Percentiles rank a stretch among this genome's conserved stretches.
These are phyloP conservation scores for Sepioteuthis lessoniana DNA, from an alignment of 2,888 invertebrate species.

Conservation along the genomic window DNA sequence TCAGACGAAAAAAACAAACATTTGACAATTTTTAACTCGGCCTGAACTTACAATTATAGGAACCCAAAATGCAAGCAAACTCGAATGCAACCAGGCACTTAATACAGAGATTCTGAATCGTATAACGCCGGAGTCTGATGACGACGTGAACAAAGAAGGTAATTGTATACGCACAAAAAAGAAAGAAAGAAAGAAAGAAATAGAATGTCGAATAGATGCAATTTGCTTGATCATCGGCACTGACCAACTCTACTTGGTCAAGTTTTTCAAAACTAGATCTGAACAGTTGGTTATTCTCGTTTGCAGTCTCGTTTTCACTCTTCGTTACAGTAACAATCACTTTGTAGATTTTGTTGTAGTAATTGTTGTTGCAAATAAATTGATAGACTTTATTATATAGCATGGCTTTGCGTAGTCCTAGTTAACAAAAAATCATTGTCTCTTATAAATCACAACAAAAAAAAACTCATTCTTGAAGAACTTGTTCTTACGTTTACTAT, in stretches of 20 bases:
- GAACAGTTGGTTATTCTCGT: background rate
- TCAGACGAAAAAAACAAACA: too few species aligned
- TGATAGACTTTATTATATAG: conserved; percentile 43
- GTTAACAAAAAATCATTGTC: too few species aligned
- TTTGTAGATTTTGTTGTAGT: background rate
- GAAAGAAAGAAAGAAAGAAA: too few species aligned
- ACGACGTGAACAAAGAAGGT: background rate
- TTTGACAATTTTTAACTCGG: too few species aligned
- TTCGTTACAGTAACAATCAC: background rate
- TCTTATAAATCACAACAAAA: too few species aligned
- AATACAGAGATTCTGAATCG: background rate
- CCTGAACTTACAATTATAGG: background rate
- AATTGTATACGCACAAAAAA: background rate
- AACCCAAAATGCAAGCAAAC: background rate
- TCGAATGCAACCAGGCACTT: background rate
- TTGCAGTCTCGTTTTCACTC: background rate
- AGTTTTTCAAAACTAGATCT: background rate
- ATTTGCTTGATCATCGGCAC: background rate
- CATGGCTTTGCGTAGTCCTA: conserved; percentile 49
- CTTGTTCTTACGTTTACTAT: too few species aligned
- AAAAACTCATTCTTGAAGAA: too few species aligned
- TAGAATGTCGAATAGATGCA: background rate
- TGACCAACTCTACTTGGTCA: background rate
- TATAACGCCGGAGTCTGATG: background rate
- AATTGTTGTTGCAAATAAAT: too few species aligned